Percentiles rank a stretch among this genome's conserved stretches.
phyloP scores from a whole-genome alignment of 2,888 invertebrate genomes.

The Leptura quadrifasciata region DNA sequence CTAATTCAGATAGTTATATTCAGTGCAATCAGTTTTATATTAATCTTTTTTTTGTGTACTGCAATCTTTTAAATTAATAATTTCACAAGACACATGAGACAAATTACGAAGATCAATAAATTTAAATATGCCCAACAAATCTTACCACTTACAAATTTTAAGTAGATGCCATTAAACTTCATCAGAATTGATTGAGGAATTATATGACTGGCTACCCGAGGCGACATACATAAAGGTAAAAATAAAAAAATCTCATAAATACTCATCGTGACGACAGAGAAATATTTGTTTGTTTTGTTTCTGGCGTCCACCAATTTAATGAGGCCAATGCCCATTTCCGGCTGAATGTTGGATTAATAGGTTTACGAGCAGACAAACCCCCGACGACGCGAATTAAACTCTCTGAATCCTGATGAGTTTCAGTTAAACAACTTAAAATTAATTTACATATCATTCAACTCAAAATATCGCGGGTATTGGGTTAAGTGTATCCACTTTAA shows the following conservation, averaged over 20 bases:
- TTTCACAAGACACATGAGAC: not conserved
- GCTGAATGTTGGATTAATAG: slow-evolving; percentile 16
- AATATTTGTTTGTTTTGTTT: slow-evolving; percentile 13
- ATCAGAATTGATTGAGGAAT: not conserved
- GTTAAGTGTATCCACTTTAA: not conserved
- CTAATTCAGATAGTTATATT: too few species aligned
- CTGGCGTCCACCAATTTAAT: not conserved
- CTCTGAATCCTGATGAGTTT: not conserved
- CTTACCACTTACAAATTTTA: not conserved
- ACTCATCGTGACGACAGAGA: slow-evolving; percentile 2
- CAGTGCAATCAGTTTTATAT: not conserved
- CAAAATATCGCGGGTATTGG: not conserved
- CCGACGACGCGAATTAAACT: not conserved
- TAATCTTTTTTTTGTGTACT: not conserved
- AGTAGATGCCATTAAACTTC: not conserved
- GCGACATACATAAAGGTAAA: slow-evolving; percentile 5
- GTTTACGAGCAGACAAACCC: not conserved
- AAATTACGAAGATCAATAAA: not conserved
- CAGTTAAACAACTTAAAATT: slow-evolving; percentile 3
- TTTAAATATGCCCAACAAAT: not conserved
- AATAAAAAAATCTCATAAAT: slow-evolving; percentile 8
- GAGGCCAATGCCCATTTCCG: slow-evolving; percentile 19
- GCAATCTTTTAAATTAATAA: not conserved
- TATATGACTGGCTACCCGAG: not conserved
- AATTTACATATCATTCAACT: not conserved